Evolutionary conservation across 2,888 invertebrate species (phyloP), one percentile per base, ranked within the genome.

Genomic region (Pseudococcus viburni): DNA sequence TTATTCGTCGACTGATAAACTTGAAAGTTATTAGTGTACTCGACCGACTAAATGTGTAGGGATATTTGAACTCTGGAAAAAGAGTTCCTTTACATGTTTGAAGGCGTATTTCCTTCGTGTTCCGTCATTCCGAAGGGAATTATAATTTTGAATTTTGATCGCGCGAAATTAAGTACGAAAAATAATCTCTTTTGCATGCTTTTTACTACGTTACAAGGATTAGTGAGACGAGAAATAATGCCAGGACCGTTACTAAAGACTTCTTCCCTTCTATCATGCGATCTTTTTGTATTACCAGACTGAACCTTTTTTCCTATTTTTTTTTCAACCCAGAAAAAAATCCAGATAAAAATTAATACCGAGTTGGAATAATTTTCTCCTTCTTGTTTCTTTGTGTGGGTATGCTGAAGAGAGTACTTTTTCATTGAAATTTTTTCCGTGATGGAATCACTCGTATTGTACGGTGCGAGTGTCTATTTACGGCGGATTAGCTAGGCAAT

Each of bases 121-220:
- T 73, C 39, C 73, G 73, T 73, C 73, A 73, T 73, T 73, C 73
- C 73, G 33, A 46, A 83, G 46, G 80, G 46, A 83, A 83, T 46
- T 83, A 83, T 83, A 46, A 83, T 46, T 46, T 46, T 46, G 80
- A 83, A 83, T 83, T 83, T 83, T 83, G 46, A 83, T 83, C 80
- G 46, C 80, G 46, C n/a, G 46, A 83, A 83, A 46, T 83, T 83
- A 83, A 46, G 39, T 83, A 83, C 46, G 80, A 83, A 83, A 83
- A 83, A 83, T 83, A 83, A 83, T 83, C 80, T 83, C 46, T 83
- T 83, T 83, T 46, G 46, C 46, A 46, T 83, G 80, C 46, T 83
- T 83, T 83, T 83, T 46, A 83, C 80, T 46, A 19, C 46, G 80
- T 83, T 83, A 83, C 46, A 46, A 42, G 80, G 80, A 83, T 83